Evolutionary conservation across 2,113 vertebrate genomes (phyloP), one percentile per base, ranked within the genome.

Genomic region (Epinephelus moara): DNA sequence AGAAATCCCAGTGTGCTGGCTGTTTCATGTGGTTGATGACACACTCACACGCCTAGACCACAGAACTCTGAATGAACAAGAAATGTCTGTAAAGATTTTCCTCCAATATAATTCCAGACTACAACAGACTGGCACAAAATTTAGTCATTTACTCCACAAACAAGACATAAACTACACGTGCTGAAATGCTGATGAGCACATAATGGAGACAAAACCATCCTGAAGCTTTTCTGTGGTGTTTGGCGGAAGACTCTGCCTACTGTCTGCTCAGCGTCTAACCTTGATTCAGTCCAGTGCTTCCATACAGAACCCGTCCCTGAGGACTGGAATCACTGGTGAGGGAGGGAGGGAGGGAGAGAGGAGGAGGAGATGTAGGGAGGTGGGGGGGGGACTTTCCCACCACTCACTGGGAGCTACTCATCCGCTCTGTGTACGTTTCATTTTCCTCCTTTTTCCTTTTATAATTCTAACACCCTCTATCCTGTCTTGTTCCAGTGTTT

Each of bases 11-110:
- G 81, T 13, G 14, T 23, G 47, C 61, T 25, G 50, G 47, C 53
- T 64, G 64, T 76, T 81, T 85, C 67, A 88, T 86, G 89, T 88
- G 89, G 89, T 56, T 75, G 80, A 77, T 88, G 84, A 91, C 82
- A 75, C 75, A 90, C 70, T 75, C 62, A 52, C 76, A 47, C n/a
- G 8, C 50, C 67, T 61, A 55, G 50, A 57, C 82, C 61, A 69
- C 78, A 74, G 80, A 89, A 76, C 59, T 77, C 67, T 77, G 70
- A 83, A 87, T 88, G 84, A 82, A 78, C 61, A 76, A 69, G 63
- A 76, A 78, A 37, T 13, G 69, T 66, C 81, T 84, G 67, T 33
- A 45, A 56, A 52, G 62, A 60, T 66, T 84, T 89, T 91, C 85
- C 85, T 82, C n/a, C 68, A 53, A 52, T 55, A 56, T 72, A 78